Evolutionary conservation across 2,113 vertebrate genomes (phyloP), one percentile per base, ranked within the genome.

Genomic region (Cyanoderma ruficeps): DNA sequence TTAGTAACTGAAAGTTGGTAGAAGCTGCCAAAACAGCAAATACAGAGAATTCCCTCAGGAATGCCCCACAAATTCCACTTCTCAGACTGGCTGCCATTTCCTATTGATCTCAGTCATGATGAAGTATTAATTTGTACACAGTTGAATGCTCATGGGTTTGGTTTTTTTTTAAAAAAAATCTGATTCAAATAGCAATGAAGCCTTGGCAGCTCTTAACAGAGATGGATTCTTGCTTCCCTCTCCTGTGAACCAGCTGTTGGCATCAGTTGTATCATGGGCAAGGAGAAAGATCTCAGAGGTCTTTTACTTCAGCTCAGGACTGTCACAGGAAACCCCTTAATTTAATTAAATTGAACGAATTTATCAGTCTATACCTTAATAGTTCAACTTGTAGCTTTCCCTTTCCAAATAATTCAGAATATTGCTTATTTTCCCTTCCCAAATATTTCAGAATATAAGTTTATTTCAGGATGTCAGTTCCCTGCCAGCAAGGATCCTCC

Each of bases 81-180:
- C 96, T 94, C 76, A 78, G 83, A 71, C 91, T 84, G 86, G 64
- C 80, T 92, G 95, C 89, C 86, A 56, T 95, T 96, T 92, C 80
- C 57, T 94, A 96, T 87, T 92, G 96, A 96, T 97, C 94, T 87
- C 76, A 78, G 89, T 60, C 87, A 87, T 89, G 86, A 93, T 92
- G 94, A 94, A 96, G 86, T 95, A 97, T 94, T 94, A 96, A 95
- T 96, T 93, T 95, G 96, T 95, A 81, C 76, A 71, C 63, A 90
- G 91, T 52, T 92, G 89, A 97, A 93, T 68, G 83, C 63, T 37
- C 15, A 23, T 57, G 6, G 4, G 5, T 59, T 27, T 11, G 19
- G 31, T 31, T 31, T 64, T 31, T 22, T 47, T 46, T 46, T 9
- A 46, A 13, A 25, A 49, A 49, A 55, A 65, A 61, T n/a, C 49